Conservation (phyloP, 2,888 invertebrate species). For the Nymphalis polychloros region DNA sequence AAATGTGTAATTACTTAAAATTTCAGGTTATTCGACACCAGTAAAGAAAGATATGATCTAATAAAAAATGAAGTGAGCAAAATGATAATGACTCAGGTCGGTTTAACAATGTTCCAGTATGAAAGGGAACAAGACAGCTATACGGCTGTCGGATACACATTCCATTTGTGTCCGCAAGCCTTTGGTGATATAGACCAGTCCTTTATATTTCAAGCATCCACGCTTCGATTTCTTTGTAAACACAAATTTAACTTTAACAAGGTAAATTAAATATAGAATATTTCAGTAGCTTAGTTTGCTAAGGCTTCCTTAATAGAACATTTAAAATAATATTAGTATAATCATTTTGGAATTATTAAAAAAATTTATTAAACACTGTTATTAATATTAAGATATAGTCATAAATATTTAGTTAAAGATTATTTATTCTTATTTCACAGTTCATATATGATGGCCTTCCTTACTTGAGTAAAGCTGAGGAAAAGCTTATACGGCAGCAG, state of each 20-base stretch:
- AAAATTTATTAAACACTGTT: background rate
- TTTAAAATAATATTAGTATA: too few species aligned
- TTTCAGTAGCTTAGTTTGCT: too few species aligned
- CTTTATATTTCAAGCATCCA: conserved; percentile 84
- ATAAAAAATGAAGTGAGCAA: conserved; percentile 65
- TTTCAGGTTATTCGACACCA: conserved; percentile 71
- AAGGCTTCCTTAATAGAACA: too few species aligned
- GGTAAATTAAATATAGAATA: conserved; percentile 65
- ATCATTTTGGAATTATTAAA: background rate
- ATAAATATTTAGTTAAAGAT: background rate
- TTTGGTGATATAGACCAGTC: conserved; percentile 83
- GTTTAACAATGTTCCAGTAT: conserved; percentile 84
- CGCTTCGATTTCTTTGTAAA: conserved; percentile 83
- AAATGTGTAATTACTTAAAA: background rate
- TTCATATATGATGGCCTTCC: conserved; percentile 85
- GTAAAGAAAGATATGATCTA: conserved; percentile 63
- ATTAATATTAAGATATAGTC: background rate
- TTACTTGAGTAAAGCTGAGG: conserved; percentile 83
- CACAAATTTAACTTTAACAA: conserved; percentile 89
- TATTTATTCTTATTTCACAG: conserved; percentile 62
- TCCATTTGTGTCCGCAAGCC: conserved; percentile 85
- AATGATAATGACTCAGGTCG: conserved; percentile 85
- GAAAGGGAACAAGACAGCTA: conserved; percentile 82
- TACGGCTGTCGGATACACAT: conserved; percentile 83
- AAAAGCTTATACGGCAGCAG: conserved; percentile 57